A percentile compares a stretch with the other conserved stretches of the same genome.
Conservation (phyloP, 2,888 invertebrate genomes). For the Syritta pipiens region DNA sequence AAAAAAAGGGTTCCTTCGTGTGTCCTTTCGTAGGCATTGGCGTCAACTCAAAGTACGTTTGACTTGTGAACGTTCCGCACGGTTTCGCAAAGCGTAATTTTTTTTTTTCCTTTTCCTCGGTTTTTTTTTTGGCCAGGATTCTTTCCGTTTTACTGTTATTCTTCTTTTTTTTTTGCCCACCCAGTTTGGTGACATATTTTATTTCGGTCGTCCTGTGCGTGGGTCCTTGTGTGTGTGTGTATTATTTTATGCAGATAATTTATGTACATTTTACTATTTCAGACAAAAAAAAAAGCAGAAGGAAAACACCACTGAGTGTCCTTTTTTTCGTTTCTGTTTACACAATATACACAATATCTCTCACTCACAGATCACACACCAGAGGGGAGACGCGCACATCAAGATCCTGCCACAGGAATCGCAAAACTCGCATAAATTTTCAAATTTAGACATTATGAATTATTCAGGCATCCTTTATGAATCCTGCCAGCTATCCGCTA, state of each 20-base stretch:
- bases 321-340: conserved; percentile 18
- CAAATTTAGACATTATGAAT: conserved; percentile 68
- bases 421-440: conserved; percentile 65
- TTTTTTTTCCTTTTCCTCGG: not conserved
- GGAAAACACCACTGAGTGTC: conserved; percentile 44
- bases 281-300: conserved; percentile 24
- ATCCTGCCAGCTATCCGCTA: conserved; percentile 50
- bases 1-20: conserved; percentile 14
- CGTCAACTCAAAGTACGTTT: conserved; percentile 45
- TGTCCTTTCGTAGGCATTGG: conserved; percentile 33
- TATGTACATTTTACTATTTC: conserved; percentile 64
- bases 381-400: conserved; percentile 25
- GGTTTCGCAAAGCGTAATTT: conserved; percentile 41
- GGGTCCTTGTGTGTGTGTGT: conserved; percentile 2
- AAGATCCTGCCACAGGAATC: conserved; percentile 44
- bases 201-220: conserved; percentile 34
- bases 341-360: too few species aligned
- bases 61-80: conserved; percentile 53
- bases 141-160: conserved; percentile 6
- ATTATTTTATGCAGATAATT: conserved; percentile 60
- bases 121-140: conserved; percentile 14
- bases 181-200: conserved; percentile 56
- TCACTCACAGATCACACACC: conserved; percentile 17
- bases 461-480: conserved; percentile 66
- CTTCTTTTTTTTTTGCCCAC: not conserved